phyloP scores from a whole-genome alignment of 1,140 invertebrate species.

The Pseudomyrmex concolor region DNA sequence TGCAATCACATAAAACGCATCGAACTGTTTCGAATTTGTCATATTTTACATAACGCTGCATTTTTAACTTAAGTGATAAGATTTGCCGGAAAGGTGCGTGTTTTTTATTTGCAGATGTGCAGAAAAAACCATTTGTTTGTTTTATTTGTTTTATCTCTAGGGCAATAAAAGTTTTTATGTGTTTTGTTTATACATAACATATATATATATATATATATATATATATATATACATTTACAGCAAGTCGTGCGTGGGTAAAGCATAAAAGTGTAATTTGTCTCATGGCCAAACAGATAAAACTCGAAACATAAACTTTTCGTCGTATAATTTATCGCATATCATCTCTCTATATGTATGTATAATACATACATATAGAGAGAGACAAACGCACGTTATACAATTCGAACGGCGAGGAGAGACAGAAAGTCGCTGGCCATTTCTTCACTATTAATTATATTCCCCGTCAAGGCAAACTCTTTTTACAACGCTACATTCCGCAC shows the following conservation, averaged over 20 bases:
- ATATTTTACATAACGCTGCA: background rate
- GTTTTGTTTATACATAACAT: constrained; percentile 18
- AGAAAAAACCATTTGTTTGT: background rate
- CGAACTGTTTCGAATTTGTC: too few species aligned
- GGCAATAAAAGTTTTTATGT: constrained; percentile 29
- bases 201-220: constrained; percentile 1
- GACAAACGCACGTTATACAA: background rate
- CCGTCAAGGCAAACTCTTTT: constrained; percentile 74
- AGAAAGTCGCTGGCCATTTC: constrained; percentile 77
- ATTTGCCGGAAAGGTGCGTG: background rate
- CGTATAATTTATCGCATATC: constrained; percentile 17
- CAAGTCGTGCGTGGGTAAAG: background rate
- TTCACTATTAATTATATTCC: constrained; percentile 77
- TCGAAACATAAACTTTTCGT: background rate
- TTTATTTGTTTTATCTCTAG: constrained; percentile 16
- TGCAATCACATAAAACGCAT: too few species aligned
- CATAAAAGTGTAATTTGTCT: background rate
- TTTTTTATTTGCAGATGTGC: background rate
- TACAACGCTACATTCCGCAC: constrained; percentile 72
- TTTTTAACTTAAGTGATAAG: background rate
- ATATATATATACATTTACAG: background rate
- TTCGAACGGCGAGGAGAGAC: constrained; percentile 62
- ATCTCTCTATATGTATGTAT: too few species aligned
- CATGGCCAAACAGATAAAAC: constrained; percentile 10
- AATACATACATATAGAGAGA: too few species aligned